phyloP scores from a whole-genome alignment of 2,888 invertebrate genomes.

The Drosophila birchii region DNA sequence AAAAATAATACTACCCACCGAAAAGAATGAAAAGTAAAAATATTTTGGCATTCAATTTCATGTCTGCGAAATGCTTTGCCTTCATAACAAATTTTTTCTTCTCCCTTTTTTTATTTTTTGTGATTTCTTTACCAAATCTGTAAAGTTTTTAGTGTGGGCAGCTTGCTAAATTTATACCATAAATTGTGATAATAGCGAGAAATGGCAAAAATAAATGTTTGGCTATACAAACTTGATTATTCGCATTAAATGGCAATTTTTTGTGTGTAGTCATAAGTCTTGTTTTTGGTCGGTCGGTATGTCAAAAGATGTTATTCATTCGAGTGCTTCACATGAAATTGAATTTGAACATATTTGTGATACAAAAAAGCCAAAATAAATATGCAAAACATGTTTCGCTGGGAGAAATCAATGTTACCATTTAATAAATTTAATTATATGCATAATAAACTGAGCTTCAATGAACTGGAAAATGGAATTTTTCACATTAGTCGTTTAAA shows the following conservation, averaged over 20 bases:
- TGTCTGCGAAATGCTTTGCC: constrained; percentile 19
- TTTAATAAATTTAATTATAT: constrained; percentile 41
- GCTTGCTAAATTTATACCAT: constrained; percentile 27
- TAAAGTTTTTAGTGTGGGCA: constrained; percentile 26
- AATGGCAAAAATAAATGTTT: constrained; percentile 31
- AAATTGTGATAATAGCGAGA: constrained; percentile 29
- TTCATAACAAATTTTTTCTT: constrained; percentile 9
- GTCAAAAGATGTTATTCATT: constrained; percentile 14
- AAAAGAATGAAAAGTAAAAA: constrained; percentile 26
- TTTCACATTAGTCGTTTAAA: constrained; percentile 20
- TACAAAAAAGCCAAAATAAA: constrained; percentile 12
- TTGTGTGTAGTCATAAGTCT: constrained; percentile 5
- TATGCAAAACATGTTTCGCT: constrained; percentile 17
- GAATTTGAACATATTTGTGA: constrained; percentile 25
- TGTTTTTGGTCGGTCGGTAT: background rate
- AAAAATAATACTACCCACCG: constrained; percentile 6
- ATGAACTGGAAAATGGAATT: constrained; percentile 34
- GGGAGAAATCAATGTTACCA: constrained; percentile 15
- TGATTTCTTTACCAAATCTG: constrained; percentile 27
- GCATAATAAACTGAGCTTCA: constrained; percentile 32
- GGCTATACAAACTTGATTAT: constrained; percentile 29
- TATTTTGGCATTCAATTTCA: constrained; percentile 29
- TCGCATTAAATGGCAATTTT: constrained; percentile 28
- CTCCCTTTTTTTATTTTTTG: background rate
- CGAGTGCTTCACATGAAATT: constrained; percentile 14